Base-by-base conservation (phyloP, 1,140 invertebrate species). In the Papilio dardanus region DNA sequence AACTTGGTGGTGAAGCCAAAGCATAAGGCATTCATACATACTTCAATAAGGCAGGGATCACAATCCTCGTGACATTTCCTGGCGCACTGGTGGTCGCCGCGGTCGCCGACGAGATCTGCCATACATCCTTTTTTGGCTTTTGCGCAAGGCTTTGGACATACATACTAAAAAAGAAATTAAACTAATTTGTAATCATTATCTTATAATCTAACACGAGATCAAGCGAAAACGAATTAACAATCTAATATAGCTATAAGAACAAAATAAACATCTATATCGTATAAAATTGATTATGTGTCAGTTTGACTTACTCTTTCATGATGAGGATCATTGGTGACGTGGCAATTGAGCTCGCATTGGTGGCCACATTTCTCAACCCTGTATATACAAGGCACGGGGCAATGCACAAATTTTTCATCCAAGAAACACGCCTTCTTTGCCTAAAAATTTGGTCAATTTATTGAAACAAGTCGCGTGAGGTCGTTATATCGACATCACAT, bases 41-140 rank as follows among this genome's bases (percentile, higher is more conserved):
- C 91, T 82, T 85, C 54, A 14, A 94, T 85, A n/a, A 81, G 74
- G 82, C 95, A 95, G 3, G 80, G 14, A n/a, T 88, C 88, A 84
- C 95, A 95, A 19, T 85, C 80, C 79, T 95, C 92, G 77, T 85
- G 87, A 77, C 95, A 95, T 12, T 74, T 50, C 79, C 91, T 94
- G 0, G 77, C 67, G 71, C 95, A 95, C 31, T 78, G 79, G 76
- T 95, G 95, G 24, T 88, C 78, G 1, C 88, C 82, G 2, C 58
- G 79, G 7, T 88, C 84, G 5, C 76, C 84, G 6, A 79, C 76
- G 14, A 83, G 24, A 0, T 79, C 74, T n/a, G 83, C 79, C 2
- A 82, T 87, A 79, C 94, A 95, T 10, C 88, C 89, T 28, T 84
- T 83, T 21, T 92, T 94, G 0, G 80, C 77, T 79, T 84, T 89